phyloP scores from a whole-genome alignment of 2,888 invertebrate species.

The Aleiodes testaceus region DNA sequence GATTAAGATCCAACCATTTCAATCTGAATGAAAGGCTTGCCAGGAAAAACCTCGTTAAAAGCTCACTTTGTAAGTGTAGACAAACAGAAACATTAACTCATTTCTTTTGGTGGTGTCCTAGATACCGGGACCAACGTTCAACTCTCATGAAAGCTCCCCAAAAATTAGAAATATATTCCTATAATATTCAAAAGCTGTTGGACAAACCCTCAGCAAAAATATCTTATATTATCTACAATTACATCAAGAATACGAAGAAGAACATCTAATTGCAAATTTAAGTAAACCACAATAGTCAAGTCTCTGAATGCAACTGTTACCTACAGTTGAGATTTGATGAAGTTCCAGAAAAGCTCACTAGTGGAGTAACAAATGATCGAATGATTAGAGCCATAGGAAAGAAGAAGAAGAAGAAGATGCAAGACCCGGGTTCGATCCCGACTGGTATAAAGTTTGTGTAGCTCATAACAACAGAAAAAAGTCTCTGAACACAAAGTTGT shows the following conservation, averaged over 20 bases:
- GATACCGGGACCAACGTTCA: not conserved
- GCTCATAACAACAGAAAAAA: too few species aligned
- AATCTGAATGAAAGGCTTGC: not conserved
- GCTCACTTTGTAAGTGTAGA: not conserved
- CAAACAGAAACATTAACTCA: constrained; percentile 3
- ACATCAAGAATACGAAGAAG: not conserved
- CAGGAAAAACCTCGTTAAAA: not conserved
- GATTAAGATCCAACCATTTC: constrained; percentile 1
- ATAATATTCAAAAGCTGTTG: too few species aligned
- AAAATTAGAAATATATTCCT: not conserved
- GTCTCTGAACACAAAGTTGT: too few species aligned
- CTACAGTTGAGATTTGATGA: not conserved
- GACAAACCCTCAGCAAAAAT: not conserved
- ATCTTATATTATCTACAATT: not conserved
- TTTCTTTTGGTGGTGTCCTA: not conserved
- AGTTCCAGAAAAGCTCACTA: not conserved
- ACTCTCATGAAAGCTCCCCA: not conserved
- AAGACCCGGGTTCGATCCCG: too few species aligned
- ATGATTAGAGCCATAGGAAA: not conserved
- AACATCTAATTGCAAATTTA: not conserved
- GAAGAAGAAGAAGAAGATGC: too few species aligned
- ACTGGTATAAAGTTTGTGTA: too few species aligned
- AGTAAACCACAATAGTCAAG: not conserved
- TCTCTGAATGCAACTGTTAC: not conserved
- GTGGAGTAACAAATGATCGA: not conserved